Percentiles rank a stretch among this genome's conserved stretches.
These are phyloP conservation scores for Carduelis carduelis DNA, from an alignment of 2,797 vertebrate species.

Conservation along the genomic window DNA sequence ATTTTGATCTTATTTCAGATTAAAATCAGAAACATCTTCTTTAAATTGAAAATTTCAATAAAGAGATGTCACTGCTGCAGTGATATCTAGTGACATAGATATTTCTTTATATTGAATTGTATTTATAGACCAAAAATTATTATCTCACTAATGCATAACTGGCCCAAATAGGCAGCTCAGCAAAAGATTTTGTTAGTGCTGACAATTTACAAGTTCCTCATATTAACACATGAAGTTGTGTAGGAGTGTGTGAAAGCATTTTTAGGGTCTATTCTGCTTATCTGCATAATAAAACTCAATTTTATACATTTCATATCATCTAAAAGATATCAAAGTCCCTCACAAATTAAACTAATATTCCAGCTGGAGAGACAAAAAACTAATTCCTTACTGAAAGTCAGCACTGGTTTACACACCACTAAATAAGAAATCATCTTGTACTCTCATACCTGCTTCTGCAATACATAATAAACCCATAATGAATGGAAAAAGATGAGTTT, in stretches of 20 bases:
- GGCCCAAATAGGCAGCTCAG: constrained; percentile 12
- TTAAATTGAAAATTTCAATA: background rate
- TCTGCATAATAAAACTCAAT: background rate
- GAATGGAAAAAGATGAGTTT: background rate
- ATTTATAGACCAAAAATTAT: constrained; percentile 2
- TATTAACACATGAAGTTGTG: constrained; percentile 12
- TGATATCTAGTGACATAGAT: background rate
- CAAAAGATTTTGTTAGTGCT: constrained; percentile 17
- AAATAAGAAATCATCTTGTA: background rate
- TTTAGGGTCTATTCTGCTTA: constrained; percentile 10
- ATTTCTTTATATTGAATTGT: background rate
- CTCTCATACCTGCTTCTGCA: background rate
- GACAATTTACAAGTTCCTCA: constrained; percentile 8
- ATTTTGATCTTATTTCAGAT: constrained; percentile 16
- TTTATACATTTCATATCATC: background rate
- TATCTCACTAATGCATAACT: background rate
- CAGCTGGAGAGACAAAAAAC: background rate
- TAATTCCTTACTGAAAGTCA: background rate
- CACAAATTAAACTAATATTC: background rate
- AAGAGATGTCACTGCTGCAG: background rate
- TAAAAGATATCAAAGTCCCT: background rate
- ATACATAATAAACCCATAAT: background rate
- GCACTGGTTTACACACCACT: background rate
- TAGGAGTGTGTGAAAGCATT: background rate
- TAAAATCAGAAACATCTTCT: background rate